Conservation (phyloP, 2,113 vertebrate genomes). For the Dicerorhinus sumatrensis region DNA sequence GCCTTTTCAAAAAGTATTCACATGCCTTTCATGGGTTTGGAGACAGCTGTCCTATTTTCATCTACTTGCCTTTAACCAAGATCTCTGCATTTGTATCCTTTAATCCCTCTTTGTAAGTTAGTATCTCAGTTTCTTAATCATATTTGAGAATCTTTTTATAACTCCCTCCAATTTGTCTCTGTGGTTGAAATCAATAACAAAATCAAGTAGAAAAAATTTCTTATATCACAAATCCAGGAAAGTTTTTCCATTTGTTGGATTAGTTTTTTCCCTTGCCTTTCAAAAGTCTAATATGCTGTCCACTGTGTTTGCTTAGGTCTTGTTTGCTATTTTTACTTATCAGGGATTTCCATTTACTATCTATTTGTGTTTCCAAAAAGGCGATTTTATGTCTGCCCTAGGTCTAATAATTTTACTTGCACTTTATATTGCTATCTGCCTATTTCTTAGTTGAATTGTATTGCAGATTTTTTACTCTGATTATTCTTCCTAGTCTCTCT, state of each 20-base stretch:
- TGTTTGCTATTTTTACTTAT: conserved; percentile 58
- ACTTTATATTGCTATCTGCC: background rate
- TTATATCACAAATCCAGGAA: background rate
- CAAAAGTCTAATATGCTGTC: background rate
- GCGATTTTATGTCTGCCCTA: conserved; percentile 27
- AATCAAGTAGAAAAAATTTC: conserved; percentile 21
- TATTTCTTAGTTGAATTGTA: conserved; percentile 21
- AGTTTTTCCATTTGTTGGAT: background rate
- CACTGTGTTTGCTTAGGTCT: background rate
- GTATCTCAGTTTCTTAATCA: background rate
- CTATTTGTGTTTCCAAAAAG: background rate
- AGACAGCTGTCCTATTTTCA: background rate
- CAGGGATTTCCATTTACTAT: conserved; percentile 25
- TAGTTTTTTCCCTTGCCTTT: background rate
- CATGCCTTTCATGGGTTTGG: background rate
- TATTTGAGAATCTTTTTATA: conserved; percentile 60
- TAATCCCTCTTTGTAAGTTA: conserved; percentile 15
- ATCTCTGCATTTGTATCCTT: background rate
- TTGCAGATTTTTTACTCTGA: conserved; percentile 24
- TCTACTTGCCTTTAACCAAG: background rate
- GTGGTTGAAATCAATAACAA: conserved; percentile 54
- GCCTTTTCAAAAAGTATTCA: background rate
- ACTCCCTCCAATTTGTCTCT: conserved; percentile 7
- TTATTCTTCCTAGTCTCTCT: conserved; percentile 22
- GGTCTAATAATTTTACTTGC: conserved; percentile 45